A percentile compares a stretch with the other conserved stretches of the same genome.
phyloP scores from a whole-genome alignment of 2,888 invertebrate genomes.

The Caenorhabditis zanzibari region DNA sequence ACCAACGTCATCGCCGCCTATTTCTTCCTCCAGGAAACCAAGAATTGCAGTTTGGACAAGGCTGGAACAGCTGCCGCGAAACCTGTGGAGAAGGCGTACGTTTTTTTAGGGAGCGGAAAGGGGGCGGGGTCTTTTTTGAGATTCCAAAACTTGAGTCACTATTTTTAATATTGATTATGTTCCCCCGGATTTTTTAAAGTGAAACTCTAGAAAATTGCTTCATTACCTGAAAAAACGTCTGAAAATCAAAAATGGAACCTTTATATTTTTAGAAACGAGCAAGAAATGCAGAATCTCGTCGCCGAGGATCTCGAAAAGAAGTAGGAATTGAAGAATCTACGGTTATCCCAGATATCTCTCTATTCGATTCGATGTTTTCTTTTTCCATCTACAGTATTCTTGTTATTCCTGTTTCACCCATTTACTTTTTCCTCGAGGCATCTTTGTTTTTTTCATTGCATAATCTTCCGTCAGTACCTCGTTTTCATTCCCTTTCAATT shows the following conservation, averaged over 20 bases:
- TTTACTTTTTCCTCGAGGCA: neutral
- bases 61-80: slow-evolving; percentile 58
- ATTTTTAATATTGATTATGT: too few species aligned
- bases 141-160: too few species aligned
- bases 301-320: slow-evolving; percentile 62
- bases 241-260: neutral
- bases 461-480: slow-evolving; percentile 11
- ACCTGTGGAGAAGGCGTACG: slow-evolving; percentile 48
- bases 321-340: slow-evolving; percentile 7
- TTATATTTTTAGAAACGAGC: slow-evolving; percentile 48
- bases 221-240: neutral
- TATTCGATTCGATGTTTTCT: neutral
- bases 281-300: slow-evolving; percentile 66
- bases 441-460: slow-evolving; percentile 8
- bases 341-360: neutral
- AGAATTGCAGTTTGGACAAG: slow-evolving; percentile 74
- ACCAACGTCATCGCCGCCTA: slow-evolving; percentile 67
- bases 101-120: too few species aligned
- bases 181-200: too few species aligned
- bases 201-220: neutral
- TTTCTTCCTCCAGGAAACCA: slow-evolving; percentile 70
- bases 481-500: neutral
- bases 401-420: neutral
- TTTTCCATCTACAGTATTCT: neutral
- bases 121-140: neutral